These are phyloP conservation scores for Zootermopsis nevadensis DNA, from an alignment of 2,888 invertebrate species.

Conservation along the genomic window DNA sequence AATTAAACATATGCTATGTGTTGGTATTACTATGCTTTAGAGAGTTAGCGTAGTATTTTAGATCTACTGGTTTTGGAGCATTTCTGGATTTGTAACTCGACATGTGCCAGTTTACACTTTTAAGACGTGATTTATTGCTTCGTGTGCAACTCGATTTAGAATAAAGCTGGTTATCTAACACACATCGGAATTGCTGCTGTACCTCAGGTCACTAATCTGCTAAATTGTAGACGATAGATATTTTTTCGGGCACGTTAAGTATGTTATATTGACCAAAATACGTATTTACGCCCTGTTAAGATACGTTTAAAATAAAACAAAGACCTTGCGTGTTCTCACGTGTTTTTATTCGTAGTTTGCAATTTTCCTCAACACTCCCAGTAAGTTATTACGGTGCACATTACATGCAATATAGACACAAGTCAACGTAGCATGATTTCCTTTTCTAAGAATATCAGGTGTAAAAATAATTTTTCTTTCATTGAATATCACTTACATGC, in stretches of 20 bases:
- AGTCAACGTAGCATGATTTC: too few relatives aligned
- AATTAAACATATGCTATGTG: too few relatives aligned
- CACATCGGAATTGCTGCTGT: neutral
- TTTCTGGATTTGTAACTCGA: too few relatives aligned
- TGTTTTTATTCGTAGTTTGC: slow-evolving; percentile 9
- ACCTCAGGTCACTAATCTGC: neutral
- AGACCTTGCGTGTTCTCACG: neutral
- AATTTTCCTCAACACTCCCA: slow-evolving; percentile 8
- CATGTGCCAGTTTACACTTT: neutral
- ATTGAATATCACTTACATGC: too few relatives aligned
- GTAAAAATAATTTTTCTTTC: too few relatives aligned
- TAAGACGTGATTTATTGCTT: neutral
- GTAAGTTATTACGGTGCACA: neutral
- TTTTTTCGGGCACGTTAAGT: neutral
- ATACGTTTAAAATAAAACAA: slow-evolving; percentile 20
- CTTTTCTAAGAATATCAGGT: too few relatives aligned
- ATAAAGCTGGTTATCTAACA: neutral
- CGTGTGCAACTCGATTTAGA: slow-evolving; percentile 10
- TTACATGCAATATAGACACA: neutral
- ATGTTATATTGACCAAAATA: neutral
- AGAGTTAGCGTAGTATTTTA: too few relatives aligned
- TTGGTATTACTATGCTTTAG: too few relatives aligned
- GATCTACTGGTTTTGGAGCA: too few relatives aligned
- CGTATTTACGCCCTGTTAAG: slow-evolving; percentile 3
- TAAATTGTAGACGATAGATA: slow-evolving; percentile 17